phyloP scores from a whole-genome alignment of 1,140 invertebrate genomes.

The Phthorimaea operculella region DNA sequence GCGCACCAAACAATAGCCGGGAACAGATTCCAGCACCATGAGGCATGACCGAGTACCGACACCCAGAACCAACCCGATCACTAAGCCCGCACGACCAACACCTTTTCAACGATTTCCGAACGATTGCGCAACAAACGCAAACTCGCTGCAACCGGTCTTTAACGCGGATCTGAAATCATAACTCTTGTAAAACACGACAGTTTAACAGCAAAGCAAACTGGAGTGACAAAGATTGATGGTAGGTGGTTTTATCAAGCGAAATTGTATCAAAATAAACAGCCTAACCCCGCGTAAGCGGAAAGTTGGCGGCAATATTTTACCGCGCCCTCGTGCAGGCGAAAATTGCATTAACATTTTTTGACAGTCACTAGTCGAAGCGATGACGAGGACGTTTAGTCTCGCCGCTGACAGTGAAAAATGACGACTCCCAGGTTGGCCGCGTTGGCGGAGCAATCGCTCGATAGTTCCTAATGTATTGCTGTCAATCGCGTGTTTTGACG shows the following conservation, averaged over 20 bases:
- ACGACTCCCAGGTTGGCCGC: slow-evolving; percentile 39
- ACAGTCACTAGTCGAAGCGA: slow-evolving; percentile 51
- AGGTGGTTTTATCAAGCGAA: slow-evolving; percentile 20
- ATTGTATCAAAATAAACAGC: slow-evolving; percentile 23
- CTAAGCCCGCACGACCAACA: slow-evolving; percentile 30
- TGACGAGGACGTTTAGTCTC: slow-evolving; percentile 51
- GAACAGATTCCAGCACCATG: slow-evolving; percentile 47
- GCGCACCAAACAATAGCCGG: slow-evolving; percentile 32
- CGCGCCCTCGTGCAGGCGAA: slow-evolving; percentile 25
- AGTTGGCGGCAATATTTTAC: slow-evolving; percentile 34
- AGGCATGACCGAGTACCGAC: slow-evolving; percentile 18
- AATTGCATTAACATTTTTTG: slow-evolving; percentile 52
- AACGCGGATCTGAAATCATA: slow-evolving; percentile 22
- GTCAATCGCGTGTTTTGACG: slow-evolving; percentile 59
- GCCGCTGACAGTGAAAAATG: slow-evolving; percentile 60
- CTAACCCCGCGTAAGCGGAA: slow-evolving; percentile 16
- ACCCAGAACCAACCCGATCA: slow-evolving; percentile 41
- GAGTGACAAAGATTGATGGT: slow-evolving; percentile 30
- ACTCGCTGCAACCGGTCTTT: slow-evolving; percentile 20
- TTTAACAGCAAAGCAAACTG: slow-evolving; percentile 19
- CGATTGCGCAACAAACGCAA: slow-evolving; percentile 21
- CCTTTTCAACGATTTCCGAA: slow-evolving; percentile 23
- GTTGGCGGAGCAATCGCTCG: slow-evolving; percentile 39
- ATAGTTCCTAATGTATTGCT: slow-evolving; percentile 61
- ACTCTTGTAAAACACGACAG: slow-evolving; percentile 32